Base-by-base conservation (phyloP, 2,113 vertebrate genomes). In the Athene cunicularia region DNA sequence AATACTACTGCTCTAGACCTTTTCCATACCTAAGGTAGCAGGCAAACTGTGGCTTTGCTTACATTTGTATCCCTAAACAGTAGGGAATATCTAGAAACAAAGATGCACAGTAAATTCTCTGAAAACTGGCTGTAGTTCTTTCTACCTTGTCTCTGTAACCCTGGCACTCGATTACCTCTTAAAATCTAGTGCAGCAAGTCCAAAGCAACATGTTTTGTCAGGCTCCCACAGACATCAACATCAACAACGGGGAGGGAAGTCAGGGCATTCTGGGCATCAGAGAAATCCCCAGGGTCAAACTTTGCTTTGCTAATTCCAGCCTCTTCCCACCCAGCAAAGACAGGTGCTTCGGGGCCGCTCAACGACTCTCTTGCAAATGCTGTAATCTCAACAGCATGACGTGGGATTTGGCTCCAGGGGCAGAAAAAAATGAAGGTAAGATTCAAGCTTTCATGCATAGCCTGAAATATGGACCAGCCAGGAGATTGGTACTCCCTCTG, bases 381-480 rank as follows among this genome's bases (percentile, higher is more conserved):
- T 43, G 1, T 5, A 20, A 56, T 39, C 53, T 47, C 67, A 19
- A 3, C 58, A n/a, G n/a, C n/a, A 24, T 6, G 19, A 45, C 11
- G 4, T 7, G 33, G 16, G 23, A 21, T 77, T 53, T 76, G 59
- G 55, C 83, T 88, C 14, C 39, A 41, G 39, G 16, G 23, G 27
- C 39, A 86, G 43, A 35, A 58, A 19, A 37, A 47, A 26, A 5
- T 19, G 15, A 83, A 8, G 0, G 0, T 5, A 35, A 33, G 30
- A 55, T 32, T 15, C 37, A 35, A 43, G 12, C 49, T 50, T 72
- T 63, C 43, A 59, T 62, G 24, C 23, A 18, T 0, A 50, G 7
- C 18, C 17, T n/a, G 39, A 45, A 74, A 58, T 33, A 33, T 1
- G n/a, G 43, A 80, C 72, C 0, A 0, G 13, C 6, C 8, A 70